Percentiles rank a stretch among this genome's conserved stretches.
These are phyloP conservation scores for Furcifer pardalis DNA, from an alignment of 2,797 vertebrate species.

Conservation along the genomic window DNA sequence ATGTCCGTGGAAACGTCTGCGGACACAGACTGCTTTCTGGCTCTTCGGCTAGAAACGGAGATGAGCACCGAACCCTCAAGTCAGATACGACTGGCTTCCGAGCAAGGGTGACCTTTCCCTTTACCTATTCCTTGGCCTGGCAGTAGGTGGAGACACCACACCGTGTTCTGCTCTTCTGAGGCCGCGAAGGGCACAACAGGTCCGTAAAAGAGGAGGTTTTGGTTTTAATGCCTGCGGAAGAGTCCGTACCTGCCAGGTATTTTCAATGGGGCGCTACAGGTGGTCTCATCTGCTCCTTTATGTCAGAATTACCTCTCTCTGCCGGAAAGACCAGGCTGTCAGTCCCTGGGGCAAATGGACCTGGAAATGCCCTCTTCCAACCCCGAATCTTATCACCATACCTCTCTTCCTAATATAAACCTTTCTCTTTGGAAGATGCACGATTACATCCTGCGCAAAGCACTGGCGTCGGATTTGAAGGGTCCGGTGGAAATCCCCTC, in stretches of 20 bases:
- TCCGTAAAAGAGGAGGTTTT: neutral
- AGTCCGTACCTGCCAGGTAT: neutral
- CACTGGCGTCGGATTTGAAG: slow-evolving; percentile 62
- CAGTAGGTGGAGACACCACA: neutral
- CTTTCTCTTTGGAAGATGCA: slow-evolving; percentile 63
- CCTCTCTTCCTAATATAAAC: too few species aligned
- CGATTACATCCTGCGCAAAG: slow-evolving; percentile 68
- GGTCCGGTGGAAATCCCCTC: slow-evolving; percentile 68
- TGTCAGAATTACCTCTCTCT: neutral
- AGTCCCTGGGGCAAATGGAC: neutral
- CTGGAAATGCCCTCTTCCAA: too few species aligned
- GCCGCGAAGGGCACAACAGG: neutral
- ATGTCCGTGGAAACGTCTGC: too few species aligned
- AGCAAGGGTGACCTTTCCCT: too few species aligned
- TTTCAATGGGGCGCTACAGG: too few species aligned
- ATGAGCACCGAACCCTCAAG: too few species aligned
- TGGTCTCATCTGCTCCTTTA: neutral
- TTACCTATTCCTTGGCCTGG: neutral
- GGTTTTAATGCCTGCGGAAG: neutral
- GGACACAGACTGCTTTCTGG: too few species aligned
- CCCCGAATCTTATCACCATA: too few species aligned
- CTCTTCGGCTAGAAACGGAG: too few species aligned
- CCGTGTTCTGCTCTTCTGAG: neutral
- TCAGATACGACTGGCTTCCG: too few species aligned
- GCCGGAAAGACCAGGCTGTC: neutral